A percentile compares a stretch with the other conserved stretches of the same genome.
Evolutionary conservation across 1,140 invertebrate genomes (phyloP).

Genomic region (Oreohelix idahoensis): DNA sequence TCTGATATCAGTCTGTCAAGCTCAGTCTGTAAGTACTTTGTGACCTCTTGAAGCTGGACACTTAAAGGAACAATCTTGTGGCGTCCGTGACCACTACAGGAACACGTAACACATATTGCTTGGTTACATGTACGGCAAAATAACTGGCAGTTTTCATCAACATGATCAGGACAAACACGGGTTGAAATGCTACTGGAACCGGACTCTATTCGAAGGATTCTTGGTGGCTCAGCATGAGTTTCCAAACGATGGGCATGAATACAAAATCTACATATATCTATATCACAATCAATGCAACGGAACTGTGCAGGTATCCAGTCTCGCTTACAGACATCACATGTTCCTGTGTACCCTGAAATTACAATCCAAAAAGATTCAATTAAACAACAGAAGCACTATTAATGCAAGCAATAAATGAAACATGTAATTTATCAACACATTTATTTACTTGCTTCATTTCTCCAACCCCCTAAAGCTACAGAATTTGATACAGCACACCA

Average conservation of each 20-base stretch:
- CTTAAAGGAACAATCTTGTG: slow-evolving; percentile 58
- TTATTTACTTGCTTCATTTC: too few relatives aligned
- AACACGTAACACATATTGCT: slow-evolving; percentile 60
- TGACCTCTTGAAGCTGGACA: slow-evolving; percentile 55
- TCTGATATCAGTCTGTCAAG: slow-evolving; percentile 52
- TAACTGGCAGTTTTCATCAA: slow-evolving; percentile 58
- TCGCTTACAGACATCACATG: slow-evolving; percentile 60
- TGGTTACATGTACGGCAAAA: slow-evolving; percentile 60
- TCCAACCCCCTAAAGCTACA: too few relatives aligned
- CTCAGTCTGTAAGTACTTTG: slow-evolving; percentile 54
- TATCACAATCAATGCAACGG: slow-evolving; percentile 64
- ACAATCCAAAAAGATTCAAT: neutral
- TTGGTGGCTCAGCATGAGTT: slow-evolving; percentile 54
- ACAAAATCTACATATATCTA: slow-evolving; percentile 66
- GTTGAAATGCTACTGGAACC: slow-evolving; percentile 50
- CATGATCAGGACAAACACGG: slow-evolving; percentile 52
- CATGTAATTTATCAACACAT: too few relatives aligned
- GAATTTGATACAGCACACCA: too few relatives aligned
- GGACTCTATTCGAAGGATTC: slow-evolving; percentile 61
- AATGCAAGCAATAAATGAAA: too few relatives aligned
- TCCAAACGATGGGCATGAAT: slow-evolving; percentile 63
- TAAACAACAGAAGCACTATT: too few relatives aligned
- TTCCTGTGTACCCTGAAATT: slow-evolving; percentile 47
- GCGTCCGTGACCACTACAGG: slow-evolving; percentile 56
- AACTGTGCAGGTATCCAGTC: slow-evolving; percentile 63